Evolutionary conservation across 2,888 invertebrate species (phyloP).

Genomic region (Thymelicus sylvestris): DNA sequence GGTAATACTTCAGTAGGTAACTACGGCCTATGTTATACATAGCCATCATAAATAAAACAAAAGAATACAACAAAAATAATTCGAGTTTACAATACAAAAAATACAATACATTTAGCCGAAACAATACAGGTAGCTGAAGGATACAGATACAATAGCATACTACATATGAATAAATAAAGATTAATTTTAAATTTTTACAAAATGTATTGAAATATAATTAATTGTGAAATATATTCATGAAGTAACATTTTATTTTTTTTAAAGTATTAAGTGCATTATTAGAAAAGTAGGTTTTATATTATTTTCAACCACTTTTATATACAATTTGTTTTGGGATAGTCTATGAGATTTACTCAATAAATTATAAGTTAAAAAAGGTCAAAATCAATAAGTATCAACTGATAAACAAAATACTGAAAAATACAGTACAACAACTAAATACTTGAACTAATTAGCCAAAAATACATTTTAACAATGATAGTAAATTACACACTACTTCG

Average conservation of each 20-base stretch:
- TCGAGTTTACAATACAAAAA: slow-evolving; percentile 33
- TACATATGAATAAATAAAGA: slow-evolving; percentile 1
- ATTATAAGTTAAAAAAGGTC: slow-evolving; percentile 1
- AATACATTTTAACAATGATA: slow-evolving; percentile 19
- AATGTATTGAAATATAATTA: neutral
- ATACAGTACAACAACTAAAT: slow-evolving; percentile 15
- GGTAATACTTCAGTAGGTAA: slow-evolving; percentile 40
- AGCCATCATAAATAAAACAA: slow-evolving; percentile 18
- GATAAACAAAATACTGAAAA: slow-evolving; percentile 7
- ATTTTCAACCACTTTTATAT: too few species aligned
- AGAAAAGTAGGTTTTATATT: too few species aligned
- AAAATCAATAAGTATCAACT: neutral
- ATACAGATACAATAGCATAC: slow-evolving; percentile 23
- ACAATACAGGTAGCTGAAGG: slow-evolving; percentile 24
- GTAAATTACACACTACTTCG: neutral
- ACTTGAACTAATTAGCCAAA: slow-evolving; percentile 11
- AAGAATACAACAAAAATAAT: slow-evolving; percentile 19
- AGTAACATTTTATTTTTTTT: neutral
- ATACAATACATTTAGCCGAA: slow-evolving; percentile 26
- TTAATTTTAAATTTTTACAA: slow-evolving; percentile 10
- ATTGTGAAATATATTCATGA: neutral
- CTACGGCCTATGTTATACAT: slow-evolving; percentile 23
- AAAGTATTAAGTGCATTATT: neutral
- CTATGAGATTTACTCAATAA: slow-evolving; percentile 6
- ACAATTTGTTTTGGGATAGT: too few species aligned